phyloP scores from a whole-genome alignment of 1,140 invertebrate species.

The Diuraphis noxia region DNA sequence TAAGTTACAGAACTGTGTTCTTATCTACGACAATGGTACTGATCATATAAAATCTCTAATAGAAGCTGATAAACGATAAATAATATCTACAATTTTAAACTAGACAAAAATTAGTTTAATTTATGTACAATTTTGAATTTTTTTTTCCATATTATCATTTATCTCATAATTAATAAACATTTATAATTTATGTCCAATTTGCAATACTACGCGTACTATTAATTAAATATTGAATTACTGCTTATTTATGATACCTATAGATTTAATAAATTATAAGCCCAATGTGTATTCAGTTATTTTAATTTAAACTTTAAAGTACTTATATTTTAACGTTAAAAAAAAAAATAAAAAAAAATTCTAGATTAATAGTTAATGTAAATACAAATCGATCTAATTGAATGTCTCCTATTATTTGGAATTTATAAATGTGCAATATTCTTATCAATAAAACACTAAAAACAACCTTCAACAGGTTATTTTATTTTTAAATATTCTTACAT shows the following conservation, averaged over 20 bases:
- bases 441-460: neutral
- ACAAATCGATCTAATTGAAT: neutral
- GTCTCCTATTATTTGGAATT: neutral
- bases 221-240: neutral
- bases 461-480: neutral
- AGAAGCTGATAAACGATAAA: neutral
- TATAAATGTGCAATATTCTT: neutral
- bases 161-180: neutral
- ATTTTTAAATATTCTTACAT: neutral
- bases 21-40: neutral
- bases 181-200: neutral
- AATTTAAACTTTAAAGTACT: neutral
- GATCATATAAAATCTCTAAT: neutral
- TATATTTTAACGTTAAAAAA: neutral
- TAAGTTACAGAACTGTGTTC: neutral
- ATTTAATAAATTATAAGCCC: neutral
- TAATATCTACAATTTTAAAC: neutral
- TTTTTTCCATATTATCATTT: neutral
- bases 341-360: too few species aligned
- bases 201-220: too few species aligned
- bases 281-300: too few species aligned
- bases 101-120: neutral
- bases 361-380: neutral
- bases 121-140: neutral
- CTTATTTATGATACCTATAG: neutral